Evolutionary conservation across 2,113 vertebrate genomes (phyloP).

Genomic region (Rhinopomastus cyanomelas): DNA sequence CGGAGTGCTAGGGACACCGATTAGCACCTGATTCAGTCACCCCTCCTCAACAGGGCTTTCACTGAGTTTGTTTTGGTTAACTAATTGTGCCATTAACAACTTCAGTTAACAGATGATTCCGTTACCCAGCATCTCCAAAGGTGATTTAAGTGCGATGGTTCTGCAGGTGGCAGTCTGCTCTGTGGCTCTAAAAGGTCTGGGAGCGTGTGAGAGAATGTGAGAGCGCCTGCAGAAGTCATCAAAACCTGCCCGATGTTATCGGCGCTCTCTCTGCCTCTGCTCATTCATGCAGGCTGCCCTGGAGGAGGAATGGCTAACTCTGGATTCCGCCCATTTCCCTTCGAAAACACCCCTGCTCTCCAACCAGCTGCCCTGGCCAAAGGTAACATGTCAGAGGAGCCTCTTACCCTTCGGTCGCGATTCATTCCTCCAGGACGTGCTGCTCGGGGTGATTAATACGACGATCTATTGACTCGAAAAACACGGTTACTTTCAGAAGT

Average conservation of each 20-base stretch:
- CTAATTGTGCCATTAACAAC: not conserved
- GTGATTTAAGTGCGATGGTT: not conserved
- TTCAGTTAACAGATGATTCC: no score
- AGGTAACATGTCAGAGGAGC: constrained; percentile 84
- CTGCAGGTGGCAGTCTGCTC: constrained; percentile 35
- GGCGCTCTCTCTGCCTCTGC: constrained; percentile 42
- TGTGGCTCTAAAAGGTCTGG: not conserved
- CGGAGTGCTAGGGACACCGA: not conserved
- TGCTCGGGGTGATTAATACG: constrained; percentile 82
- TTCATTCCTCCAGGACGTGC: constrained; percentile 72
- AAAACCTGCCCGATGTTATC: constrained; percentile 58
- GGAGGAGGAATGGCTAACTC: constrained; percentile 80
- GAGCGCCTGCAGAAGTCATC: constrained; percentile 36
- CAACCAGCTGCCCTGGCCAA: constrained; percentile 76
- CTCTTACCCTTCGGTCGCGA: constrained; percentile 69
- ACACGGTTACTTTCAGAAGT: constrained; percentile 84
- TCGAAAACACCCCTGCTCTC: constrained; percentile 69
- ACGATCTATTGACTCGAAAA: constrained; percentile 86
- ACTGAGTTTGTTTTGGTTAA: not conserved
- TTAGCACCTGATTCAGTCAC: not conserved
- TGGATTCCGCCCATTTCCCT: constrained; percentile 71
- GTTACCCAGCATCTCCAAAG: not conserved
- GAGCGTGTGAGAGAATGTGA: constrained; percentile 21
- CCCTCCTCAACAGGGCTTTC: not conserved
- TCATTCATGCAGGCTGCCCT: constrained; percentile 77